Evolutionary conservation across 1,140 invertebrate species (phyloP).

Genomic region (Tachypleus tridentatus): DNA sequence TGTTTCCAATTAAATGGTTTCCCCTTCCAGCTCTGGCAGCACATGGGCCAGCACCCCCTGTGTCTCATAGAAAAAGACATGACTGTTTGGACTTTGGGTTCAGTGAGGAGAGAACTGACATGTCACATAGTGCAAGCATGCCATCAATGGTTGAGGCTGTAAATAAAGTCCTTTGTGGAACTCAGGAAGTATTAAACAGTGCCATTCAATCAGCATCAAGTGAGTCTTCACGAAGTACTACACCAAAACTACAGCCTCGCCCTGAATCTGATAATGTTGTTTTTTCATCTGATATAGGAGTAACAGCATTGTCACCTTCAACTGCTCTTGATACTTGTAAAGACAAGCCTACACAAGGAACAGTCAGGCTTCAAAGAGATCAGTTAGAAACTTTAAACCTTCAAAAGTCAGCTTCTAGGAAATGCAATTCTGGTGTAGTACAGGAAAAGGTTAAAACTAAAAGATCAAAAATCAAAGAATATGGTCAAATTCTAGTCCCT

Average conservation of each 20-base stretch:
- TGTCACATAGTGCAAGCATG: slow-evolving; percentile 18
- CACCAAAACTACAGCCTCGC: not conserved
- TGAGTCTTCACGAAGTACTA: not conserved
- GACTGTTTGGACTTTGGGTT: slow-evolving; percentile 1
- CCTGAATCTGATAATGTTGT: not conserved
- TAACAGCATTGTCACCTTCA: not conserved
- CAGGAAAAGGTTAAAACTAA: not conserved
- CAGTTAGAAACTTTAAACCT: not conserved
- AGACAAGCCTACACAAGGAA: not conserved
- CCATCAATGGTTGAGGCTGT: slow-evolving; percentile 19
- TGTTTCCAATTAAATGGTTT: slow-evolving; percentile 10
- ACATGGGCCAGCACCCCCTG: slow-evolving; percentile 12
- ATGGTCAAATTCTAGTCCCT: not conserved
- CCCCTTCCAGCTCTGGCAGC: slow-evolving; percentile 13
- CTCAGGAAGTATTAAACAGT: slow-evolving; percentile 19
- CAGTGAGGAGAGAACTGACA: slow-evolving; percentile 10
- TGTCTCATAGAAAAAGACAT: slow-evolving; percentile 8
- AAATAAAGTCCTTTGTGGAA: slow-evolving; percentile 19
- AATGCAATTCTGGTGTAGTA: not conserved
- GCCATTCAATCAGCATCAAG: slow-evolving; percentile 15
- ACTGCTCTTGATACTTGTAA: not conserved
- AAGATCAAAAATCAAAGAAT: not conserved
- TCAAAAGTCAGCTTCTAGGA: not conserved
- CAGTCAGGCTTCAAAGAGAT: not conserved
- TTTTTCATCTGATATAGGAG: not conserved